Percentiles rank a stretch among this genome's conserved stretches.
Conservation (phyloP, 2,888 invertebrate genomes). For the Ophion costatus region DNA sequence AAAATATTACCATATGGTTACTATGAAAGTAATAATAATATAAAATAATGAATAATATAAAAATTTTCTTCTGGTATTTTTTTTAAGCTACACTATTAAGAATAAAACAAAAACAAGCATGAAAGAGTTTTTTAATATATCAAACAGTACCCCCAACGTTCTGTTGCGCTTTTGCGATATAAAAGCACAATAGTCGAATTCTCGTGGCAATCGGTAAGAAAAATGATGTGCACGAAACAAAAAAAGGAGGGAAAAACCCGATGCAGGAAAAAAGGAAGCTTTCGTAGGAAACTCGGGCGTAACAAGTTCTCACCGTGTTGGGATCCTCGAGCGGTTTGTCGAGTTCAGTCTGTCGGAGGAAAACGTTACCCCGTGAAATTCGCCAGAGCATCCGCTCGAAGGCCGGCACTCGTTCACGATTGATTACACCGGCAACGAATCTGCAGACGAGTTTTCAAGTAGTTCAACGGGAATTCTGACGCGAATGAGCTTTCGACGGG, state of each 20-base stretch:
- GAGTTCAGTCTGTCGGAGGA: slow-evolving; percentile 93
- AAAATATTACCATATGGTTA: too few species aligned
- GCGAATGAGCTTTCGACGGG: slow-evolving; percentile 23
- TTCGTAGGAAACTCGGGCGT: neutral
- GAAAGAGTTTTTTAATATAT: too few species aligned
- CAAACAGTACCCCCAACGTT: slow-evolving; percentile 4
- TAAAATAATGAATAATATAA: too few species aligned
- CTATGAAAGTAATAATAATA: too few species aligned
- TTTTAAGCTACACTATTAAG: too few species aligned
- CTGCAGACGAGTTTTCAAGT: slow-evolving; percentile 82
- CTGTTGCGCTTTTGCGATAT: slow-evolving; percentile 25
- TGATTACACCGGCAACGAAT: slow-evolving; percentile 97
- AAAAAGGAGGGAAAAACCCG: slow-evolving; percentile 33
- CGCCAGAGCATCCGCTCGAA: slow-evolving; percentile 98
- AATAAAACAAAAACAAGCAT: too few species aligned
- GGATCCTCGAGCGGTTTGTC: slow-evolving; percentile 93
- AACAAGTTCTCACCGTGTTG: slow-evolving; percentile 87
- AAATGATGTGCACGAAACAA: neutral
- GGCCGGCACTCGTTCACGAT: slow-evolving; percentile 93
- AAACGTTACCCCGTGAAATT: slow-evolving; percentile 96
- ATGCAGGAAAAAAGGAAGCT: slow-evolving; percentile 16
- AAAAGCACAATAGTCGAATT: slow-evolving; percentile 22
- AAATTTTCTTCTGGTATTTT: too few species aligned
- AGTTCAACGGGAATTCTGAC: slow-evolving; percentile 21
- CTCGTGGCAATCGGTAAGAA: slow-evolving; percentile 21